Conservation (phyloP, 2,888 invertebrate species). For the Acanthococcus lagerstroemiae region DNA sequence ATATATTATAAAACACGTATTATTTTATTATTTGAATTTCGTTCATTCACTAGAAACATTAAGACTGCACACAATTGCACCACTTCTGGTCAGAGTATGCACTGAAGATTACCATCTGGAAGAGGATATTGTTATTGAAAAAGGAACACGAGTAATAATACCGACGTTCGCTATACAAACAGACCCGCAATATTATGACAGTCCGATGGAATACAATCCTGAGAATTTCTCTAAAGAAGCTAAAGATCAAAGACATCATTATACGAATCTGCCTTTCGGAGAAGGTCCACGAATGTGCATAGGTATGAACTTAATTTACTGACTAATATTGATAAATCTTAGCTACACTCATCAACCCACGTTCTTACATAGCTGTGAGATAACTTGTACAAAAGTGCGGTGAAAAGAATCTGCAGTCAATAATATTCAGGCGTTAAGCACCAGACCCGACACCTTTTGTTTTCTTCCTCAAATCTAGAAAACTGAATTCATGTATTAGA, state of each 20-base stretch:
- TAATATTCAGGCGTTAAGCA: too few species aligned
- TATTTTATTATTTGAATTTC: too few species aligned
- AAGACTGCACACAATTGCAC: conserved; percentile 3
- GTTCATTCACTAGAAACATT: conserved; percentile 19
- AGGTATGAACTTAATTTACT: conserved; percentile 4
- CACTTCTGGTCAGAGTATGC: conserved; percentile 6
- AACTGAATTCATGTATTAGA: too few species aligned
- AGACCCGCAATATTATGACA: conserved; percentile 21
- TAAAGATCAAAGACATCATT: conserved; percentile 17
- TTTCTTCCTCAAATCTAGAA: too few species aligned
- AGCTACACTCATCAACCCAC: too few species aligned
- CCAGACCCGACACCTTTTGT: too few species aligned
- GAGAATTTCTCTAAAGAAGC: conserved; percentile 25
- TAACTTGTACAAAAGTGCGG: too few species aligned
- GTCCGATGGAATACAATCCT: conserved; percentile 19
- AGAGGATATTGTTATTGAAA: conserved; percentile 9
- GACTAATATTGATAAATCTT: background rate
- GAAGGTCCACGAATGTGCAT: conserved; percentile 29
- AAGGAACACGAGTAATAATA: conserved; percentile 23
- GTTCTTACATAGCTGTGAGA: too few species aligned
- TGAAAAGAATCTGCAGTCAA: too few species aligned
- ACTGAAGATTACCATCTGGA: conserved; percentile 14
- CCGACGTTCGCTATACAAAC: conserved; percentile 13
- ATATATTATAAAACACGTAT: too few species aligned
- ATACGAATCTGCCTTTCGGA: conserved; percentile 28